phyloP scores from a whole-genome alignment of 2,797 vertebrate species.

The Mormyrus proboscirostris region DNA sequence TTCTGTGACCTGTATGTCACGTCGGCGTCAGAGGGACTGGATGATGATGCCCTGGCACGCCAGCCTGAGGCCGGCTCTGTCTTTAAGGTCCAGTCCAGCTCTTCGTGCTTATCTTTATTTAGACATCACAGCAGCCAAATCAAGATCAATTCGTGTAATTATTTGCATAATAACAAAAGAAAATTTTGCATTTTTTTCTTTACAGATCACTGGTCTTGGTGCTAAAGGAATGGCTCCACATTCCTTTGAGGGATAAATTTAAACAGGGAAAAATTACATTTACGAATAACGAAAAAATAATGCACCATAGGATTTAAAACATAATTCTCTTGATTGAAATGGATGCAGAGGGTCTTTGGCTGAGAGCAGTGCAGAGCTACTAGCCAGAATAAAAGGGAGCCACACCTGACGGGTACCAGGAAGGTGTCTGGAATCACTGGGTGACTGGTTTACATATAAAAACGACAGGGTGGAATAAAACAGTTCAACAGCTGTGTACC shows the following conservation, averaged over 20 bases:
- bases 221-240: slow-evolving; percentile 72
- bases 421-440: not conserved
- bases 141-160: not conserved
- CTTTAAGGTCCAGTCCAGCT: slow-evolving; percentile 69
- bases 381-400: not conserved
- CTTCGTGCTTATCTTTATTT: not conserved
- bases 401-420: not conserved
- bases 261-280: not conserved
- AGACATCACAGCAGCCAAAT: not conserved
- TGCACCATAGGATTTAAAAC: not conserved
- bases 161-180: not conserved
- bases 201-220: slow-evolving; percentile 70
- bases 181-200: slow-evolving; percentile 13
- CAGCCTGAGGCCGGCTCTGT: slow-evolving; percentile 74
- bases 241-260: slow-evolving; percentile 60
- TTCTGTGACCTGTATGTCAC: slow-evolving; percentile 88
- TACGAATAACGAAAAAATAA: not conserved
- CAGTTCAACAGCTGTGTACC: not conserved
- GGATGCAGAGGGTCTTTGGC: not conserved
- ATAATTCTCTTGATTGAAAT: not conserved
- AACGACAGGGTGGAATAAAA: not conserved
- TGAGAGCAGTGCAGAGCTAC: not conserved
- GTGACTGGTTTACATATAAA: not conserved
- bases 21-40: slow-evolving; percentile 65
- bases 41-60: slow-evolving; percentile 50